Percentiles rank a stretch among this genome's conserved stretches.
These are phyloP conservation scores for Bellardia bayeri DNA, from an alignment of 2,888 invertebrate species.

Conservation along the genomic window DNA sequence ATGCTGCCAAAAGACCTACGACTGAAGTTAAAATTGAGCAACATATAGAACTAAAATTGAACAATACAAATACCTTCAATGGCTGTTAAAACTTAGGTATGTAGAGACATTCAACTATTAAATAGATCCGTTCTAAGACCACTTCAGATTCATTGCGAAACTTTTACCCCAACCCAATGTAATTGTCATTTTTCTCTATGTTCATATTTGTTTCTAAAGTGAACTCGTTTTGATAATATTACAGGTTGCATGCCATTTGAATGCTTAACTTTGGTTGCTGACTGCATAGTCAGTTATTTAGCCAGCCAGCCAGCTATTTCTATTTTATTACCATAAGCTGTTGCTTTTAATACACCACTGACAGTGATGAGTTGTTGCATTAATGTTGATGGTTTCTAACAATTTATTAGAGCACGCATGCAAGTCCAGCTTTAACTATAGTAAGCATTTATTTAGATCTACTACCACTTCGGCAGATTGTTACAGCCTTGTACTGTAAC, in stretches of 20 bases:
- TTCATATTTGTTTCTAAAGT: constrained; percentile 53
- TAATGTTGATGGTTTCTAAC: constrained; percentile 80
- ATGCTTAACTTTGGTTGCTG: constrained; percentile 66
- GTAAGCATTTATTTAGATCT: not conserved
- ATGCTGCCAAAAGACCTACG: too few relatives aligned
- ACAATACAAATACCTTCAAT: too few relatives aligned
- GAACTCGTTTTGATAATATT: constrained; percentile 73
- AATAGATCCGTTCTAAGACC: too few relatives aligned
- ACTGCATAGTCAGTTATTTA: not conserved
- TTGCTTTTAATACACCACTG: constrained; percentile 77
- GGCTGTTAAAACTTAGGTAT: too few relatives aligned
- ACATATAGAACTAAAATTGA: too few relatives aligned
- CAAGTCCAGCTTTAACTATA: constrained; percentile 13
- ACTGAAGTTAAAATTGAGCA: too few relatives aligned
- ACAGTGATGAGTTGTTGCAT: constrained; percentile 82
- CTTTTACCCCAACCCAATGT: constrained; percentile 2
- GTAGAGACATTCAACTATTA: too few relatives aligned
- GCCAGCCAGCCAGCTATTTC: constrained; percentile 11
- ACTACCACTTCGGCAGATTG: not conserved
- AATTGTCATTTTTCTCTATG: constrained; percentile 32
- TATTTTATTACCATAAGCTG: constrained; percentile 69
- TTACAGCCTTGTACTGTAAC: constrained; percentile 75
- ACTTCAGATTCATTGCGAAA: too few relatives aligned
- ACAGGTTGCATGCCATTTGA: constrained; percentile 73
- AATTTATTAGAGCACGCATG: constrained; percentile 82